Evolutionary conservation across 2,113 vertebrate genomes (phyloP).

Genomic region (Actenoides hombroni): DNA sequence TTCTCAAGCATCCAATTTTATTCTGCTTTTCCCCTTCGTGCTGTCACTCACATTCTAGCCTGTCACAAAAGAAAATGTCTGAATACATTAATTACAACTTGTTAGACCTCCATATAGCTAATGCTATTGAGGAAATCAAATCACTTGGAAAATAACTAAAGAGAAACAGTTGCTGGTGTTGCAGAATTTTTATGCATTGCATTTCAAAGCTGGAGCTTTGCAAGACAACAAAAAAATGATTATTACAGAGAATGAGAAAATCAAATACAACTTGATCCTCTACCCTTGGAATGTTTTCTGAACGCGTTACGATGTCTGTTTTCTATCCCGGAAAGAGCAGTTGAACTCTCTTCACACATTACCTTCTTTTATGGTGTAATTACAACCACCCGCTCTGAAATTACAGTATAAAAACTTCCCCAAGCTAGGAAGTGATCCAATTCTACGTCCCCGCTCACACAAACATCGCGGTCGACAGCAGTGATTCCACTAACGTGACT

Average conservation of each 20-base stretch:
- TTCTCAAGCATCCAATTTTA: not conserved
- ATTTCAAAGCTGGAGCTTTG: slow-evolving; percentile 10
- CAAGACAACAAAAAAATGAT: slow-evolving; percentile 28
- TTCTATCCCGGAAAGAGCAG: not conserved
- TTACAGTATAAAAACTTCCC: not conserved
- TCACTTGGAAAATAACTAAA: slow-evolving; percentile 62
- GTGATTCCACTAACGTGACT: not conserved
- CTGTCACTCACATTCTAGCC: slow-evolving; percentile 21
- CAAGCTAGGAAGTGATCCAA: not conserved
- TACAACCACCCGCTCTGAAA: slow-evolving; percentile 8
- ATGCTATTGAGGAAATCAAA: slow-evolving; percentile 57
- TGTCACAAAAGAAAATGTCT: slow-evolving; percentile 53
- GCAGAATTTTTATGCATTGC: slow-evolving; percentile 1
- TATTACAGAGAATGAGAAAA: slow-evolving; percentile 35
- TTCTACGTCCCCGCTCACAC: not conserved
- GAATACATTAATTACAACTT: slow-evolving; percentile 61
- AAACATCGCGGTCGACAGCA: accelerated
- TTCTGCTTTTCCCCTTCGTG: not conserved
- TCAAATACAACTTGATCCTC: slow-evolving; percentile 8
- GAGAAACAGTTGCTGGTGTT: not conserved
- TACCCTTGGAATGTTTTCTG: not conserved
- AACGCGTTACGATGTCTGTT: slow-evolving; percentile 1
- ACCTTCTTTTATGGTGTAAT: slow-evolving; percentile 17
- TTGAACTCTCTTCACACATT: not conserved
- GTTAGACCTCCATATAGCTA: slow-evolving; percentile 23